These are phyloP conservation scores for Nycticebus coucang DNA, from an alignment of 2,113 vertebrate genomes.

Conservation along the genomic window DNA sequence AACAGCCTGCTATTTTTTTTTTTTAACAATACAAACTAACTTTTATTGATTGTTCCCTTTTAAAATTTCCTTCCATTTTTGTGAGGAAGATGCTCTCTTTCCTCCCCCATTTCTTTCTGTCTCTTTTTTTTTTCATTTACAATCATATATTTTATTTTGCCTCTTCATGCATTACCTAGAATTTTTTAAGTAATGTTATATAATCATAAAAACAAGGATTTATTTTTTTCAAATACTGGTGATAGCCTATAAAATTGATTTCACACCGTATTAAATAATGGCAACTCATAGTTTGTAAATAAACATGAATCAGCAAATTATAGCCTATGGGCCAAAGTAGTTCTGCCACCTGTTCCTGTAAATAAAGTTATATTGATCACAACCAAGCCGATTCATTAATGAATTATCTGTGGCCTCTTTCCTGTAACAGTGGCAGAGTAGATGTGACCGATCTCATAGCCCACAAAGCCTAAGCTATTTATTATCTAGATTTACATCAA, in stretches of 20 bases:
- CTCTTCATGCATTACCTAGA: neutral
- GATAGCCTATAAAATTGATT: neutral
- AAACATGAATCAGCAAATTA: neutral
- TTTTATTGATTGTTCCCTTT: no score
- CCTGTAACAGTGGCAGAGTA: neutral
- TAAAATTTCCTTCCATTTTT: no score
- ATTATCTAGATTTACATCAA: neutral
- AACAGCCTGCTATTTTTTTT: no score
- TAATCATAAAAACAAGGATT: neutral
- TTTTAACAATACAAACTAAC: no score
- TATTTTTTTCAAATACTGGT: neutral
- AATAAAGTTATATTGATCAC: neutral
- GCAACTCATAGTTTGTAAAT: neutral
- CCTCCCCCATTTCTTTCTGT: no score
- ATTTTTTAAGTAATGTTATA: neutral
- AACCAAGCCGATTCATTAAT: neutral
- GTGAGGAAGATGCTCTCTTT: no score
- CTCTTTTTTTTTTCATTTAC: neutral
- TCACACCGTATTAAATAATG: neutral
- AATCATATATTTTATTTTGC: neutral
- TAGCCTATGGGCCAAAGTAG: neutral
- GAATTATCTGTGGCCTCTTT: neutral
- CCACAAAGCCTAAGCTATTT: neutral
- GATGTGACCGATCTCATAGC: neutral
- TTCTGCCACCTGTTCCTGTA: neutral